Evolutionary conservation across 2,113 vertebrate genomes (phyloP), one percentile per base, ranked within the genome.

Genomic region (Vulpes lagopus): DNA sequence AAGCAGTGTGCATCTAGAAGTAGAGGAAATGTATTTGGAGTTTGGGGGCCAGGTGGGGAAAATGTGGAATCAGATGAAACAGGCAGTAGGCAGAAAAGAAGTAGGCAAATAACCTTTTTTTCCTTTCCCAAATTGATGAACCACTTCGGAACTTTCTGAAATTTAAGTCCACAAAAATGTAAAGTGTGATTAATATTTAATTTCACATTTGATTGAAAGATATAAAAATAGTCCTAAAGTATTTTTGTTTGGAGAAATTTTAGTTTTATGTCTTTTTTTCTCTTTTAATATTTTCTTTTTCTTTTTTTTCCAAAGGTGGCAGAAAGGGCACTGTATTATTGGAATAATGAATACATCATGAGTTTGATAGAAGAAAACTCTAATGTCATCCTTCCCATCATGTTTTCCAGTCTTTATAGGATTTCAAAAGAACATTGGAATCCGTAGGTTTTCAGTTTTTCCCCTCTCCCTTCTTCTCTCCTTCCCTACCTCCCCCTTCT

Each of bases 351-450:
- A 98, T 99, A 99, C 98, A 99, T 99, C 98, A 99, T 99, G 99
- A 99, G 99, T 99, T 99, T 99, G 98, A 99, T 99, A 98, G 99
- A 99, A 98, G 99, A 99, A 98, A 99, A 99, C 98, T 99, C 99
- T 96, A 99, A 99, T 14, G 99, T 99, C 99, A 99, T 99, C 99
- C 99, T 99, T 99, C 99, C 99, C 98, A 99, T 99, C 98, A 99
- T 99, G 99, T 99, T 99, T 97, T 98, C 99, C 99, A 99, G 99
- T 98, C 99, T 99, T 92, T 99, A 99, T 98, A 99, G 99, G 99
- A 99, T 99, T 99, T 99, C 99, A 98, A 99, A 99, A 99, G 99
- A 99, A 73, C 99, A 99, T 98, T 99, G 99, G 99, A 99, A 99
- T 99, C 99, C 99, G 99, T 99, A 98, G 99, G 99, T 98, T 60